Percentiles rank a stretch among this genome's conserved stretches.
Conservation (phyloP, 2,113 vertebrate genomes). For the Tupaia tana region DNA sequence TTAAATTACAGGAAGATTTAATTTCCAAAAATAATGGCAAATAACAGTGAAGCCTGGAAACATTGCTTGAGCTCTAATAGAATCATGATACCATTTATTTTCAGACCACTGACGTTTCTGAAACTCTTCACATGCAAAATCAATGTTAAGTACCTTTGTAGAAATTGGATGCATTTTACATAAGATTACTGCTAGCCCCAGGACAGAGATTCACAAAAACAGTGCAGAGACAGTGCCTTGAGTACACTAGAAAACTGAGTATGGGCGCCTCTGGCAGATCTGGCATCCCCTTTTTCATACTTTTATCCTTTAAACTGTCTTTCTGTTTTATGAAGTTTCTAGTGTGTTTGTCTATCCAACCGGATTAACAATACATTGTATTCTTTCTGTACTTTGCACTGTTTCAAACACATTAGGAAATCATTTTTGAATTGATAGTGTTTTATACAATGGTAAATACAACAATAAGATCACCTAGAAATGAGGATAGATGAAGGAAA, state of each 20-base stretch:
- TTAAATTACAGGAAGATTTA: constrained; percentile 66
- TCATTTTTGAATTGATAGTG: neutral
- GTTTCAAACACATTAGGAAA: neutral
- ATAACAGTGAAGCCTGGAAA: constrained; percentile 52
- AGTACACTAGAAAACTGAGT: neutral
- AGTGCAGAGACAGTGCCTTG: neutral
- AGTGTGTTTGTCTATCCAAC: neutral
- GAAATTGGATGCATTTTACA: constrained; percentile 50
- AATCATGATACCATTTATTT: constrained; percentile 69
- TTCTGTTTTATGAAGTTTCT: neutral
- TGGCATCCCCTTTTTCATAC: neutral
- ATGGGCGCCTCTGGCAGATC: neutral
- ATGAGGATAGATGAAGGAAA: neutral
- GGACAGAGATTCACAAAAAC: neutral
- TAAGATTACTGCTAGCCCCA: constrained; percentile 27
- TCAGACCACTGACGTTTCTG: constrained; percentile 61
- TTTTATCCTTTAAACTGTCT: neutral
- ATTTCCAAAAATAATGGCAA: constrained; percentile 73
- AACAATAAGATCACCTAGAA: neutral
- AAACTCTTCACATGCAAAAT: constrained; percentile 71
- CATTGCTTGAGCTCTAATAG: constrained; percentile 58
- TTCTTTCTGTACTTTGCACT: neutral
- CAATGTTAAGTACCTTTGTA: constrained; percentile 70
- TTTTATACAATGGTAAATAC: neutral
- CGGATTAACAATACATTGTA: neutral